Evolutionary conservation across 2,797 vertebrate genomes (phyloP), one percentile per base, ranked within the genome.

Genomic region (Thripadectes ignobilis): DNA sequence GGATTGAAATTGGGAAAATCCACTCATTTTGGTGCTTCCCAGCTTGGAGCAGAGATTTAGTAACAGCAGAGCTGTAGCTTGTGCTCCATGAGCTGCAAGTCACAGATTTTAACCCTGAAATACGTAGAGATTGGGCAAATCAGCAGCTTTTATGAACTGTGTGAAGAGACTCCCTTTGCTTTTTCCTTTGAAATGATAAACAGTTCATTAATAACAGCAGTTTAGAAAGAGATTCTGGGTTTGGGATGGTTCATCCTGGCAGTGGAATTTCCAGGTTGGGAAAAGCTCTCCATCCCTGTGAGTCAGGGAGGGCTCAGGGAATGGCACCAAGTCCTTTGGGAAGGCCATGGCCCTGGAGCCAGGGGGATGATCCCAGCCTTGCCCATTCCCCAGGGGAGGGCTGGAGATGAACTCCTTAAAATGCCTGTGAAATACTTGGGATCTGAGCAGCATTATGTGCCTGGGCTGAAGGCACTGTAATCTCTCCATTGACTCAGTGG

Each of bases 81-180:
- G 9, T 67, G 81, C 69, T 76, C 49, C 36, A 0, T 15, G 67
- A 52, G 27, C 46, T 86, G 36, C 68, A 27, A 21, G 0, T 27
- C 8, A 1, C 2, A 2, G 5, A 2, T 24, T 19, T 15, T 2
- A 1, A 12, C 3, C 2, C 26, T 5, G 48, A 43, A 66, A 12
- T 10, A 3, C 7, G 54, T 52, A 10, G 1, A 2, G 17, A 30
- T 10, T 6, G 34, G 5, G 36, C 36, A 78, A 15, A 66, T 4
- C 45, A 39, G 34, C 72, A 84, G 59, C 26, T 38, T 32, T 9
- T 19, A 8, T 10, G 17, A 14, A 7, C 30, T 51, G 2, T 27
- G 43, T 18, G 10, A n/a, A 65, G 54, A 51, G 36, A 32, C n/a
- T 13, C 38, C 57, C 6, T 0, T 13, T 7, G 12, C 7, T 23